Base-by-base conservation (phyloP, 2,888 invertebrate genomes). In the Rhimphoctona megacephalus region DNA sequence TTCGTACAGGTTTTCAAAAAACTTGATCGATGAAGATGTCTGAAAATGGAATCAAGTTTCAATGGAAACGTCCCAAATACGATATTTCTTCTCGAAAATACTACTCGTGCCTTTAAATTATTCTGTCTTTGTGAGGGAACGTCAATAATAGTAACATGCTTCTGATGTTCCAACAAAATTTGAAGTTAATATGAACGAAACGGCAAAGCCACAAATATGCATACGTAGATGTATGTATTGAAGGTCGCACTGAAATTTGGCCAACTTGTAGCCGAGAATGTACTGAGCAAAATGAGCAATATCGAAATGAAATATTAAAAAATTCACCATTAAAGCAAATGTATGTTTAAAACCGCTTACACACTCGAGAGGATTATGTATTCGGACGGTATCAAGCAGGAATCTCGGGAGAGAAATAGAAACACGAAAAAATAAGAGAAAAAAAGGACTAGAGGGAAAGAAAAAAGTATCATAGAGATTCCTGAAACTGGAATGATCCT, bases 391-490 rank as follows among this genome's bases (percentile, higher is more conserved):
- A 77, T 46, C 54, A 77, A 82, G 70, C 30, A 54, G 52, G 49
- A 64, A 64, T 64, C 70, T 77, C 54, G 57, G 33, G 8, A 30
- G 67, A 76, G 36, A 46, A 61, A 70, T 72, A 25, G 46, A 64
- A 70, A 49, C 49, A 36, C 49, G 19, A n/a, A 19, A n/a, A 46
- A 17, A 19, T 9, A 46, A 49, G 9, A 19, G 19, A 9, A 19
- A 69, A 8, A 30, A 81, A 73, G 43, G 6, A 70, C 9, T 19
- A 11, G 22, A 17, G 17, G 39, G 25, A 5, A 64, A 70, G 43
- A 72, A 79, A 79, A 73, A 46, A 73, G 54, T 22, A 46, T 17
- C 22, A 77, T 49, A 72, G 70, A 83, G 77, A 83, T 73, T 74
- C 73, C 49, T 49, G 74, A 74, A 61, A n/a, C 43, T 33, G 19